These are phyloP conservation scores for Galeopterus variegatus DNA, from an alignment of 2,113 vertebrate genomes.

Conservation along the genomic window DNA sequence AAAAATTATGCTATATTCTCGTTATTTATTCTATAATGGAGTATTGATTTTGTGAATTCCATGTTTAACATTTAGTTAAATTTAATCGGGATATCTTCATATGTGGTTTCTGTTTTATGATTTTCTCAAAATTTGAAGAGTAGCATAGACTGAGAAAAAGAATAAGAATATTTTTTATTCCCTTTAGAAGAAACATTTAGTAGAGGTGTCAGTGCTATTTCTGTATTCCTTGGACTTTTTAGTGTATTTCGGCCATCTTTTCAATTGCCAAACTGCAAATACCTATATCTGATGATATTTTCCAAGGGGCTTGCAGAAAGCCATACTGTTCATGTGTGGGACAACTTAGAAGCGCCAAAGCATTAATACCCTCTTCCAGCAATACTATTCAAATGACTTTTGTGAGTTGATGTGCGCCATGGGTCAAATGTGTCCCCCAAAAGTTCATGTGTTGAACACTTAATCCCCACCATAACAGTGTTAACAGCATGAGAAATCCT, in stretches of 20 bases:
- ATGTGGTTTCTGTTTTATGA: background rate
- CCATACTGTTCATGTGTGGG: background rate
- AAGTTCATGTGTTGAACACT: too few species aligned
- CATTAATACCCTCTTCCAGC: background rate
- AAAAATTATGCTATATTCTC: background rate
- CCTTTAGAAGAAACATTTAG: background rate
- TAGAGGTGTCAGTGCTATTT: background rate
- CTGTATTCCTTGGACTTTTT: background rate
- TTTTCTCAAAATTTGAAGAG: constrained; percentile 8
- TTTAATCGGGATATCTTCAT: background rate
- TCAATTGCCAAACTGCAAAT: background rate
- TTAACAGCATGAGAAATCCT: too few species aligned
- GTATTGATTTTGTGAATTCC: background rate
- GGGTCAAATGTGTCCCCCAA: too few species aligned
- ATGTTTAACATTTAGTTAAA: background rate
- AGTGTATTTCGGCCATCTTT: background rate
- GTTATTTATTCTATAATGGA: background rate
- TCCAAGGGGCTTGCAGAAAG: background rate
- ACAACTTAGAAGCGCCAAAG: background rate
- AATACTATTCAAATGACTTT: constrained; percentile 21
- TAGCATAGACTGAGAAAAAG: background rate
- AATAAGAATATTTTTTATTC: background rate
- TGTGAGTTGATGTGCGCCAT: background rate
- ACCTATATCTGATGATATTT: background rate
- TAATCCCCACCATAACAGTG: too few species aligned